These are phyloP conservation scores for Nemurella pictetii DNA, from an alignment of 2,888 invertebrate genomes.

Conservation along the genomic window DNA sequence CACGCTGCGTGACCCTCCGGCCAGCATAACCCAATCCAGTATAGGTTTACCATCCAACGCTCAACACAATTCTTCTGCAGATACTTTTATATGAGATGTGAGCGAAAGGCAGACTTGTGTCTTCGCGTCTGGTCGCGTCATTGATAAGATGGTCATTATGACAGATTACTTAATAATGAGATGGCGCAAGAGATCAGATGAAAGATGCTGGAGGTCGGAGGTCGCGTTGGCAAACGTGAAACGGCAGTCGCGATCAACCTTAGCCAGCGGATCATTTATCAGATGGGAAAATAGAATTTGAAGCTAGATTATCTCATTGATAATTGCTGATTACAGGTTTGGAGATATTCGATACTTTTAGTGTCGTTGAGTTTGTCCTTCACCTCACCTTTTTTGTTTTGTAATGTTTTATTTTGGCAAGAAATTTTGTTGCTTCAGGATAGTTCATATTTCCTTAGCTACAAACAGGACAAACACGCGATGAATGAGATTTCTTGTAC, in stretches of 20 bases:
- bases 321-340: background rate
- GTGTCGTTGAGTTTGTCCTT: background rate
- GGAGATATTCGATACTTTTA: constrained; percentile 1
- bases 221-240: background rate
- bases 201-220: background rate
- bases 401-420: too few relatives aligned
- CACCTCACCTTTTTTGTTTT: background rate
- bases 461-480: background rate
- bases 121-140: background rate
- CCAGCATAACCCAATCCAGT: too few relatives aligned
- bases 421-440: too few relatives aligned
- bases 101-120: background rate
- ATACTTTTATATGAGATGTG: too few relatives aligned
- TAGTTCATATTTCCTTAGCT: background rate
- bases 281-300: background rate
- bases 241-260: background rate
- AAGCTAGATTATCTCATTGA: background rate
- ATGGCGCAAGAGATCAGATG: background rate
- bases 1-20: too few relatives aligned
- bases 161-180: background rate
- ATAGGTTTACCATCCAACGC: too few relatives aligned
- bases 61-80: too few relatives aligned
- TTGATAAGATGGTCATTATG: background rate
- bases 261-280: background rate
- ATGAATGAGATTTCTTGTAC: background rate